Evolutionary conservation across 2,888 invertebrate species (phyloP), one percentile per base, ranked within the genome.

Genomic region (Drosophila engyochracea): DNA sequence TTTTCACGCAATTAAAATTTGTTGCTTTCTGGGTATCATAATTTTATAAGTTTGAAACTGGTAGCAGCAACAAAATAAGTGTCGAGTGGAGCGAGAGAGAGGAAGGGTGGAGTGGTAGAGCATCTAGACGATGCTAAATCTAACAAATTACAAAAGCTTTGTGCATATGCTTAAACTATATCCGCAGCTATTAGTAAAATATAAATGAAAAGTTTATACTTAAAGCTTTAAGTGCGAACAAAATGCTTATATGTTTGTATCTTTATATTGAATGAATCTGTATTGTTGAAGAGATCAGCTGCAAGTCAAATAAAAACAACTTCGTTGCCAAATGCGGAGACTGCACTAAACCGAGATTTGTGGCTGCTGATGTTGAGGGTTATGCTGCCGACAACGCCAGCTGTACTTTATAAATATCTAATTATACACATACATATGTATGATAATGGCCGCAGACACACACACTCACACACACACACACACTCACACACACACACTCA

Each of bases 1-100:
- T 87, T 85, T 89, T 82, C 88, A 78, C 82, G 85, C 85, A 86
- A 86, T 86, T 86, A 91, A 86, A 91, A 86, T 86, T 90, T 86
- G 91, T 91, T 86, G 91, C 89, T 76, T 82, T 83, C 76, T 67
- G 82, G 80, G 91, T 80, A 86, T 90, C 91, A 86, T 86, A 90
- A 86, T 86, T 86, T 86, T 86, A 77, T 74, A 85, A 90, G 79
- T 85, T 89, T 86, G 25, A 41, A 79, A 79, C 74, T 58, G 33
- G n/a, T 19, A 33, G 44, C 33, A 28, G n/a, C 16, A 16, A 9
- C 25, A 47, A 14, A 14, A 37, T 30, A 41, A 33, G n/a, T 25
- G 12, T 35, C 14, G 33, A 14, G 14, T 35, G 33, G 1, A 1
- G 33, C 4, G 14, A 14, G 14, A 14, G n/a, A 57, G 22, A n/a